These are phyloP conservation scores for Pachyuromys duprasi DNA, from an alignment of 2,797 vertebrate species.

Conservation along the genomic window DNA sequence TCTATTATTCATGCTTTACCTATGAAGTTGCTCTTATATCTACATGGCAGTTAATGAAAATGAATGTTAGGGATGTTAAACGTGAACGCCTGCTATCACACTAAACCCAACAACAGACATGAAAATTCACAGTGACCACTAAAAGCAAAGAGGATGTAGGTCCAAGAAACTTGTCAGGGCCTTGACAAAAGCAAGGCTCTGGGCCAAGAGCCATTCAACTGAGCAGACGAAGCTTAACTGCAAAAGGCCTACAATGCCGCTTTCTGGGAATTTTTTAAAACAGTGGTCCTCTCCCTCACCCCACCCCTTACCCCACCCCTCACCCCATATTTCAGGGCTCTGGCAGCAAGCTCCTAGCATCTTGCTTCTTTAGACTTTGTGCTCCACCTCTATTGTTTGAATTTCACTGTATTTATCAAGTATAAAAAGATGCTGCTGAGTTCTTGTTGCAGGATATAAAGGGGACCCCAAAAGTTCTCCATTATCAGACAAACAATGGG, in stretches of 20 bases:
- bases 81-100: not conserved
- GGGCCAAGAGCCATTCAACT: not conserved
- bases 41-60: not conserved
- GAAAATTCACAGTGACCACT: not conserved
- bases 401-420: not conserved
- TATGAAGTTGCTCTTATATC: not conserved
- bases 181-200: not conserved
- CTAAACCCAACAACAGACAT: too few species aligned
- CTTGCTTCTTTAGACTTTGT: not conserved
- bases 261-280: not conserved
- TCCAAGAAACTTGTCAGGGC: not conserved
- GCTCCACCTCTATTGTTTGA: not conserved
- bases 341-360: not conserved
- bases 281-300: too few species aligned
- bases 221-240: accelerated
- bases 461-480: not conserved
- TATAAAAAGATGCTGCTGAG: not conserved
- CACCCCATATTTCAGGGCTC: not conserved
- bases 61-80: not conserved
- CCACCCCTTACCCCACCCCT: too few species aligned
- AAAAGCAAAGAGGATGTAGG: not conserved
- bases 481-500: not conserved
- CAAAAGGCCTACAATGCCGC: accelerated
- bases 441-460: not conserved
- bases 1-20: not conserved